phyloP scores from a whole-genome alignment of 2,888 invertebrate genomes.

The Agrilus cyanescens region DNA sequence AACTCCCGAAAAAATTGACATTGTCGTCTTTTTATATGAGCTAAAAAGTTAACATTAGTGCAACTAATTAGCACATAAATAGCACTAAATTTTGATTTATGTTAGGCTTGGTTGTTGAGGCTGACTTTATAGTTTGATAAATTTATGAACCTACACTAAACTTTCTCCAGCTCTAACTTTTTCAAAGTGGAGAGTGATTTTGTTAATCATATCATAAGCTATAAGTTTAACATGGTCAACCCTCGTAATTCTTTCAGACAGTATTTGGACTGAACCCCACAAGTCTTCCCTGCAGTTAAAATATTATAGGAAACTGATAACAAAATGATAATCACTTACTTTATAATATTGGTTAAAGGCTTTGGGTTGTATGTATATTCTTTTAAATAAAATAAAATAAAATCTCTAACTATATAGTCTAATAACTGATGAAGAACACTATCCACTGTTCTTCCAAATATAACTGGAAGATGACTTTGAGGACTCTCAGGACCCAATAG shows the following conservation, averaged over 20 bases:
- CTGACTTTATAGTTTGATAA: too few species aligned
- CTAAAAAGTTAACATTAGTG: too few species aligned
- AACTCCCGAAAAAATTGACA: too few species aligned
- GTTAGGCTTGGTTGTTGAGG: too few species aligned
- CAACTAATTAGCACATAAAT: too few species aligned
- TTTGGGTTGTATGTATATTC: constrained; percentile 42
- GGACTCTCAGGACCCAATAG: constrained; percentile 10
- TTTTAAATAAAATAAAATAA: constrained; percentile 63
- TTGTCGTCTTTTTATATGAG: too few species aligned
- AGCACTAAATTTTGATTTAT: too few species aligned
- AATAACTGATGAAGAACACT: constrained; percentile 71
- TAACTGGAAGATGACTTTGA: constrained; percentile 51
- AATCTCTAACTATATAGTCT: constrained; percentile 69
- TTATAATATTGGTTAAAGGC: constrained; percentile 37
- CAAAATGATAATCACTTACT: constrained; percentile 27
- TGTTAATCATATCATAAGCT: constrained; percentile 70
- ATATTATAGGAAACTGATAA: constrained; percentile 19
- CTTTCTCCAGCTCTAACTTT: constrained; percentile 67
- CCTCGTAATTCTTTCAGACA: constrained; percentile 60
- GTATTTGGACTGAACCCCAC: constrained; percentile 67
- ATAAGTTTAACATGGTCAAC: constrained; percentile 74
- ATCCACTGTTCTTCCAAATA: constrained; percentile 75
- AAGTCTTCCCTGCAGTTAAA: constrained; percentile 63
- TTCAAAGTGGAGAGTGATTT: constrained; percentile 75
- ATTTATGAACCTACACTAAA: constrained; percentile 50